Evolutionary conservation across 2,888 invertebrate genomes (phyloP).

Genomic region (Drosophila maculinotata): DNA sequence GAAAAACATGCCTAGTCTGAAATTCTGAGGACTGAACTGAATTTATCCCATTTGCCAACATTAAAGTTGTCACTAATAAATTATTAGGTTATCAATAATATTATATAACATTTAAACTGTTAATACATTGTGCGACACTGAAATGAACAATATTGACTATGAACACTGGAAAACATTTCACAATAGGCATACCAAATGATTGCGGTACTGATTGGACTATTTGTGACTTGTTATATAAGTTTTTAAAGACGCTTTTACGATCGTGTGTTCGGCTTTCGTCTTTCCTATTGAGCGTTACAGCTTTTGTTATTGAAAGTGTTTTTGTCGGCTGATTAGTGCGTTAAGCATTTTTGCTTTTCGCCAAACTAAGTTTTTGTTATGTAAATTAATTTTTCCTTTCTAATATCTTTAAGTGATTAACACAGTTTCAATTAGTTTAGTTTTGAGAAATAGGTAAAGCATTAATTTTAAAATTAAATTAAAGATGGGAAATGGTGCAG

Average conservation of each 20-base stretch:
- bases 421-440: slow-evolving; percentile 22
- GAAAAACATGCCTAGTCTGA: too few relatives aligned
- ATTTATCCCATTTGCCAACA: too few relatives aligned
- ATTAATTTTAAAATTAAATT: not conserved
- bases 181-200: slow-evolving; percentile 43
- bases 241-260: slow-evolving; percentile 45
- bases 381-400: slow-evolving; percentile 54
- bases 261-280: slow-evolving; percentile 29
- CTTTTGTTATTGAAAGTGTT: slow-evolving; percentile 68
- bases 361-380: slow-evolving; percentile 53
- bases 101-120: too few relatives aligned
- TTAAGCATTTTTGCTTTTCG: slow-evolving; percentile 62
- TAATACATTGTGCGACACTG: not conserved
- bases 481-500: too few relatives aligned
- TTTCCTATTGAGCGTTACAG: slow-evolving; percentile 42
- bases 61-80: too few relatives aligned
- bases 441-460: not conserved
- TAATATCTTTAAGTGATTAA: slow-evolving; percentile 16
- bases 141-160: not conserved
- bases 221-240: slow-evolving; percentile 52
- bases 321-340: slow-evolving; percentile 62
- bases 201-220: slow-evolving; percentile 59
- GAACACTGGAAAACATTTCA: slow-evolving; percentile 17
- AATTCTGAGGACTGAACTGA: too few relatives aligned
- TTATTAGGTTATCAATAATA: too few relatives aligned